phyloP scores from a whole-genome alignment of 1,140 invertebrate species.

The Stenopsyche tienmushanensis region DNA sequence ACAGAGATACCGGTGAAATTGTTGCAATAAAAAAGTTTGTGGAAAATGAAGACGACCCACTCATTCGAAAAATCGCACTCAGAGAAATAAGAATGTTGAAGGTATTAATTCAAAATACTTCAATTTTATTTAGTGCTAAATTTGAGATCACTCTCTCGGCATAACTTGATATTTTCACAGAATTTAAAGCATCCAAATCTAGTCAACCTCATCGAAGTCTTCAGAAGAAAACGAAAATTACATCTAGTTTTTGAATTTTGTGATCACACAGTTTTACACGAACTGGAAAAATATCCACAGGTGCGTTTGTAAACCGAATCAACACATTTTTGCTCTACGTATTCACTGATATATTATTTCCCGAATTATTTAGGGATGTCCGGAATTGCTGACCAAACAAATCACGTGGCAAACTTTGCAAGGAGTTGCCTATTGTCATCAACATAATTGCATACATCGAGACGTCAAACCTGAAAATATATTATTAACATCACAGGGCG shows the following conservation, averaged over 20 bases:
- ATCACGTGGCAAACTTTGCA: slow-evolving; percentile 95
- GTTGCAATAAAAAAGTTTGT: slow-evolving; percentile 99
- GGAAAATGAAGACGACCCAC: slow-evolving; percentile 97
- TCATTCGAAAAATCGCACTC: slow-evolving; percentile 97
- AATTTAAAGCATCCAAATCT: slow-evolving; percentile 98
- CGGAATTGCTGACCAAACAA: slow-evolving; percentile 85
- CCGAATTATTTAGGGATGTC: slow-evolving; percentile 66
- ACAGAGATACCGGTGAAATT: slow-evolving; percentile 91
- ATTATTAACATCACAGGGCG: slow-evolving; percentile 87
- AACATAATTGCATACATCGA: slow-evolving; percentile 93
- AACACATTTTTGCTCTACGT: neutral
- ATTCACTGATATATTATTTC: neutral
- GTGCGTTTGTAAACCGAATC: slow-evolving; percentile 41
- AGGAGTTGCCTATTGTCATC: slow-evolving; percentile 94
- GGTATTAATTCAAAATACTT: slow-evolving; percentile 59
- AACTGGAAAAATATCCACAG: slow-evolving; percentile 87
- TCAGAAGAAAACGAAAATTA: slow-evolving; percentile 91
- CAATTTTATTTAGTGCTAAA: neutral
- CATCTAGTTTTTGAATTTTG: slow-evolving; percentile 99
- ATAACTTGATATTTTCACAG: slow-evolving; percentile 59
- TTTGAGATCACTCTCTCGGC: no score
- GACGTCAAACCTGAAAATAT: slow-evolving; percentile 99
- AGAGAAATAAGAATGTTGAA: slow-evolving; percentile 97
- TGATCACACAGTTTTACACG: slow-evolving; percentile 94
- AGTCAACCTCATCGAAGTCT: slow-evolving; percentile 97